Base-by-base conservation (phyloP, 2,113 vertebrate genomes). In the Bostrychus sinensis region DNA sequence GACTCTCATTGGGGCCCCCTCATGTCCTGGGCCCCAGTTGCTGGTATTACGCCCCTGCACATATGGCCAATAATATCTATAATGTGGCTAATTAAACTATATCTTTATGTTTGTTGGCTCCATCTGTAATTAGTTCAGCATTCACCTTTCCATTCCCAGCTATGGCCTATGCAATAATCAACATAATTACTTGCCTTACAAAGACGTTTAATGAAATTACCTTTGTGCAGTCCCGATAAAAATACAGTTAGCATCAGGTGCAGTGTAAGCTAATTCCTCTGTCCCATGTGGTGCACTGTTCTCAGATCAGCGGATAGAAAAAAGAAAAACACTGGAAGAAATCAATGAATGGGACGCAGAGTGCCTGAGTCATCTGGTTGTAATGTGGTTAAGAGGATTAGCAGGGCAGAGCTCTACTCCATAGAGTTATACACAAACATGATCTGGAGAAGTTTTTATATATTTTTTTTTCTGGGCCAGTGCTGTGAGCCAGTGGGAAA, bases 381-480 rank as follows among this genome's bases (percentile, higher is more conserved):
- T 38, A 60, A 66, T 17, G 38, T 12, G 7, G 13, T 48, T 32
- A 66, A 66, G 46, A 66, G 32, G 70, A 60, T 55, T 72, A 55
- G 45, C 36, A 41, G 39, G 23, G n/a, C 45, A 41, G 34, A 65
- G 8, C 11, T 30, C 34, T 20, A 37, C 42, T 17, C 30, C 2
- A 48, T 22, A 42, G 4, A 62, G 14, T 43, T 54, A 50, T 4
- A n/a, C 23, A 6, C 19, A 20, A 20, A 45, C 13, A 51, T 32
- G 9, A 51, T 48, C 20, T 48, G 17, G 8, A 10, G 7, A 43
- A 1, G 17, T 45, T 45, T n/a, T n/a, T 41, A n/a, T 41, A 7
- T 45, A 11, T 53, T 30, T 14, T n/a, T 32, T 25, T 53, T 26
- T n/a, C 50, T 16, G 16, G 17, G 39, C 11, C 7, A 17, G 41